Percentiles rank a stretch among this genome's conserved stretches.
phyloP scores from a whole-genome alignment of 2,888 invertebrate genomes.

The Nephrotoma guestfalica region DNA sequence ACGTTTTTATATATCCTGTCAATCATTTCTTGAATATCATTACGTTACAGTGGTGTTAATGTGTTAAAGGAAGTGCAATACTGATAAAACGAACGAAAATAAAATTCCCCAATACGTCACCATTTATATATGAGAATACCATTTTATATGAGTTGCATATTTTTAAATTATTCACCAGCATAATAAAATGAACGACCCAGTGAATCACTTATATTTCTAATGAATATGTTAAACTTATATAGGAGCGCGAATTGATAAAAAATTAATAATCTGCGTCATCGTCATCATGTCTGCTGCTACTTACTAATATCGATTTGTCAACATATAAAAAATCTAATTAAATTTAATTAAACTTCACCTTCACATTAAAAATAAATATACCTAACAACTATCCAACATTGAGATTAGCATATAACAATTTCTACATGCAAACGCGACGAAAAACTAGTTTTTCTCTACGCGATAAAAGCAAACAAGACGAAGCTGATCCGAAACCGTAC shows the following conservation, averaged over 20 bases:
- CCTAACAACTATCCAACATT: not conserved
- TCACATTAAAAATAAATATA: not conserved
- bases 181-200: not conserved
- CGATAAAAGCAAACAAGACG: not conserved
- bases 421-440: not conserved
- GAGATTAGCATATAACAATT: not conserved
- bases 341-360: not conserved
- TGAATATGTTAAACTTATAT: not conserved
- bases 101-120: not conserved
- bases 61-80: not conserved
- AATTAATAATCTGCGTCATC: not conserved
- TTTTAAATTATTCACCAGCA: not conserved
- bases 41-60: too few species aligned
- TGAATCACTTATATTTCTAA: not conserved
- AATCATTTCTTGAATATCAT: too few species aligned
- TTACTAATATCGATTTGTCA: not conserved
- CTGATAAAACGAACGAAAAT: not conserved
- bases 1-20: too few species aligned
- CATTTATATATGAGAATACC: not conserved
- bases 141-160: not conserved
- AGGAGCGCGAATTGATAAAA: not conserved
- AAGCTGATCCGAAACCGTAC: not conserved
- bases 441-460: not conserved
- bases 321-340: not conserved
- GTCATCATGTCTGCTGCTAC: not conserved